phyloP scores from a whole-genome alignment of 2,113 vertebrate genomes.

The Urocynchramus pylzowi region DNA sequence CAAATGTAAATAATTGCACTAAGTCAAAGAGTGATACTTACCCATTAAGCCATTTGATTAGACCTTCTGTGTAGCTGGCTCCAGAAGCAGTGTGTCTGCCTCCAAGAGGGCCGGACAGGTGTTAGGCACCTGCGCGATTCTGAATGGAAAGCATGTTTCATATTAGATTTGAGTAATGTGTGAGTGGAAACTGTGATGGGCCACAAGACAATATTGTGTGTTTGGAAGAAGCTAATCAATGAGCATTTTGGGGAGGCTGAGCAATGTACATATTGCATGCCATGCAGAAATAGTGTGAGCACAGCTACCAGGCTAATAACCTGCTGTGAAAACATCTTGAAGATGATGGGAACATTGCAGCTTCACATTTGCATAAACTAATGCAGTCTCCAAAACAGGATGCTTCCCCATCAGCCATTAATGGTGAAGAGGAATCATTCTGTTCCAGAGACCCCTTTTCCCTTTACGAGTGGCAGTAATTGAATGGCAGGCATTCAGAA shows the following conservation, averaged over 20 bases:
- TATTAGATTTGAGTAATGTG: background rate
- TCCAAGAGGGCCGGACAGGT: background rate
- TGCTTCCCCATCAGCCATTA: background rate
- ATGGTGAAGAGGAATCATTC: background rate
- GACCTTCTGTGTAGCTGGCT: background rate
- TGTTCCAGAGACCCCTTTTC: background rate
- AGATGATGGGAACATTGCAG: background rate
- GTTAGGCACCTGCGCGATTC: fast-evolving
- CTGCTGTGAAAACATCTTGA: slow-evolving; percentile 26
- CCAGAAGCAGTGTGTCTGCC: background rate
- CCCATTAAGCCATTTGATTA: background rate
- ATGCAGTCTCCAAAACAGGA: background rate
- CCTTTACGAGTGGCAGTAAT: background rate
- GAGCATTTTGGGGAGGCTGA: background rate
- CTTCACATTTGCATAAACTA: background rate
- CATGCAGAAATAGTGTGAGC: background rate
- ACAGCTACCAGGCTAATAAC: background rate
- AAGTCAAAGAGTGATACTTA: background rate
- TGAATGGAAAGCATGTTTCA: background rate
- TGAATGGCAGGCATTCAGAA: background rate
- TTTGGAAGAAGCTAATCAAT: background rate
- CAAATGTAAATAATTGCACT: background rate
- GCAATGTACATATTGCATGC: background rate
- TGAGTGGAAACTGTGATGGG: background rate
- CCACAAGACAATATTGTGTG: background rate